Base-by-base conservation (phyloP, 1,140 invertebrate genomes). In the Zaprionus vittiger region DNA sequence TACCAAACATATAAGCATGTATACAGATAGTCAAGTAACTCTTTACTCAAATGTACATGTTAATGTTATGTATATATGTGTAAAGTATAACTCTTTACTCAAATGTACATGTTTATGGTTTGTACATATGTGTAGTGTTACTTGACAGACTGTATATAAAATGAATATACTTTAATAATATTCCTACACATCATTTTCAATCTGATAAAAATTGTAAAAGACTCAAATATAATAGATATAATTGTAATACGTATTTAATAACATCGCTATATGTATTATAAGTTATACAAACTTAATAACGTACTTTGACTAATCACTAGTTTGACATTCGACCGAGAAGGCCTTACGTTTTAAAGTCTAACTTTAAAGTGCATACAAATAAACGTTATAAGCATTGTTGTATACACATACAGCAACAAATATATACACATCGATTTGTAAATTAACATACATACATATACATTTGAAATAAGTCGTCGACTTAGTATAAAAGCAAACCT, bases 401-500 rank as follows among this genome's bases (percentile, higher is more conserved):
- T 52, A 28, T 54, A 22, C 37, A 38, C 34, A 62, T 38, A 57
- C 22, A 38, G 9, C 20, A 9, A 31, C 22, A 38, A 24, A 49
- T 22, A 57, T 68, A 62, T 28, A 28, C 28, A 52, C 11, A 26
- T 41, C 38, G 15, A 62, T 62, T 47, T 37, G 34, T 68, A 41
- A 15, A 70, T 52, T 14, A 54, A 70, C 49, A 62, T 61, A 54
- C 38, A 55, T 55, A 70, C 34, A 54, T 62, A 62, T 55, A 55
- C 52, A 41, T 22, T 34, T 41, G 44, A 14, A 55, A 41, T 44
- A 62, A 49, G 17, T 59, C 64, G 66, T 62, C 44, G 75, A 31
- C 60, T 67, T 71, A 70, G 84, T 87, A 87, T 87, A 87, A 87
- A 87, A 87, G 84, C 84, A 52, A 83, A 79, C 78, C 68, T 61